phyloP scores from a whole-genome alignment of 1,140 invertebrate genomes.

The Zaprionus kolodkinae region DNA sequence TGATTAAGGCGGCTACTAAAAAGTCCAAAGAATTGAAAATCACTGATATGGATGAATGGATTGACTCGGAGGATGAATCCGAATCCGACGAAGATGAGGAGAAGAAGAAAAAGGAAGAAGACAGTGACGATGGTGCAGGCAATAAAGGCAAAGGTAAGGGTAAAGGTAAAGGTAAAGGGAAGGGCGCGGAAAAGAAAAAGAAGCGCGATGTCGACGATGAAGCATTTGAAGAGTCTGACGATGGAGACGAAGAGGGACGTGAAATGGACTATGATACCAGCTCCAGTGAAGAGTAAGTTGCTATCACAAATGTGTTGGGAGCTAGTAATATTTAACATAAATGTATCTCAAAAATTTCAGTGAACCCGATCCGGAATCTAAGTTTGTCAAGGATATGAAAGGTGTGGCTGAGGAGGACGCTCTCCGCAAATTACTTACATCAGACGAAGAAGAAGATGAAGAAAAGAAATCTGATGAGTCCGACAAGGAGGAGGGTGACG shows the following conservation, averaged over 20 bases:
- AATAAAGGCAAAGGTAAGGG: slow-evolving; percentile 89
- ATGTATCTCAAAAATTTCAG: slow-evolving; percentile 83
- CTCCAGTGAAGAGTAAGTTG: slow-evolving; percentile 88
- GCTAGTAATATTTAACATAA: too few relatives aligned
- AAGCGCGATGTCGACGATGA: slow-evolving; percentile 92
- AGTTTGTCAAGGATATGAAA: slow-evolving; percentile 90
- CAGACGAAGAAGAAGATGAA: slow-evolving; percentile 95
- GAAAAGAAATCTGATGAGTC: slow-evolving; percentile 88
- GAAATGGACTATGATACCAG: slow-evolving; percentile 95
- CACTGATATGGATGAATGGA: slow-evolving; percentile 97
- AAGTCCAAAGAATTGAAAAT: slow-evolving; percentile 91
- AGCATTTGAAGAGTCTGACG: slow-evolving; percentile 97
- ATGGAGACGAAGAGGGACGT: slow-evolving; percentile 97
- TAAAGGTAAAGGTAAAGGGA: slow-evolving; percentile 66
- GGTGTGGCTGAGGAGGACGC: slow-evolving; percentile 96
- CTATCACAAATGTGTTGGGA: background rate
- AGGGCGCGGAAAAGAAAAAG: slow-evolving; percentile 88
- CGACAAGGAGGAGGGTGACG: slow-evolving; percentile 86
- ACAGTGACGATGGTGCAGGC: slow-evolving; percentile 85
- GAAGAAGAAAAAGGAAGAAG: slow-evolving; percentile 88
- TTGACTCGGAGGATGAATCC: slow-evolving; percentile 91
- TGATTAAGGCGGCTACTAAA: slow-evolving; percentile 78
- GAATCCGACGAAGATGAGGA: slow-evolving; percentile 87
- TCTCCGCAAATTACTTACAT: slow-evolving; percentile 92
- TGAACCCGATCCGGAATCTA: slow-evolving; percentile 91